These are phyloP conservation scores for Apaloderma vittatum DNA, from an alignment of 2,113 vertebrate genomes.

Conservation along the genomic window DNA sequence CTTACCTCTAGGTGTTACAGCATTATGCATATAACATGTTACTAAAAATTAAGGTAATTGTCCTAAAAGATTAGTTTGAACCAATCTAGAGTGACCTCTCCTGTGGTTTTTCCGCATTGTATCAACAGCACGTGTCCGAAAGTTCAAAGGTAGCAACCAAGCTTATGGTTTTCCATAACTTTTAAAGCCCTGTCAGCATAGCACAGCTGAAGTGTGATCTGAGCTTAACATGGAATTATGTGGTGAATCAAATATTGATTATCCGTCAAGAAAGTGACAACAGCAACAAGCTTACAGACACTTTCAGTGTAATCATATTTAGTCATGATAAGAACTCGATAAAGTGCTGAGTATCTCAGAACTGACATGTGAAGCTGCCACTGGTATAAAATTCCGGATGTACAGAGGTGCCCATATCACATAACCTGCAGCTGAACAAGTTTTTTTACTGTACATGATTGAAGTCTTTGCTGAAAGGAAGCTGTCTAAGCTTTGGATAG, in stretches of 20 bases:
- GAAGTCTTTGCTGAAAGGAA: neutral
- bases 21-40: neutral
- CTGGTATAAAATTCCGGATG: neutral
- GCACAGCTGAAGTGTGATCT: neutral
- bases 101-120: neutral
- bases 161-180: neutral
- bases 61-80: neutral
- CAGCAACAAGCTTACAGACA: neutral
- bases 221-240: neutral
- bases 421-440: neutral
- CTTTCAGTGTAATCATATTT: slow-evolving; percentile 21
- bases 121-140: neutral
- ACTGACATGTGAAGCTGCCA: slow-evolving; percentile 4
- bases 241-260: slow-evolving; percentile 53
- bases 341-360: neutral
- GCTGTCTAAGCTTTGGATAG: neutral
- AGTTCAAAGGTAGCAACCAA: neutral
- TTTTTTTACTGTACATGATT: neutral
- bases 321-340: neutral
- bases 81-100: neutral
- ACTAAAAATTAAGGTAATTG: neutral
- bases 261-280: slow-evolving; percentile 22
- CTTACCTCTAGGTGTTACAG: neutral
- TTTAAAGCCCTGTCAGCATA: neutral
- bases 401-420: neutral